phyloP scores from a whole-genome alignment of 1,140 invertebrate genomes.

The Aethina tumida region DNA sequence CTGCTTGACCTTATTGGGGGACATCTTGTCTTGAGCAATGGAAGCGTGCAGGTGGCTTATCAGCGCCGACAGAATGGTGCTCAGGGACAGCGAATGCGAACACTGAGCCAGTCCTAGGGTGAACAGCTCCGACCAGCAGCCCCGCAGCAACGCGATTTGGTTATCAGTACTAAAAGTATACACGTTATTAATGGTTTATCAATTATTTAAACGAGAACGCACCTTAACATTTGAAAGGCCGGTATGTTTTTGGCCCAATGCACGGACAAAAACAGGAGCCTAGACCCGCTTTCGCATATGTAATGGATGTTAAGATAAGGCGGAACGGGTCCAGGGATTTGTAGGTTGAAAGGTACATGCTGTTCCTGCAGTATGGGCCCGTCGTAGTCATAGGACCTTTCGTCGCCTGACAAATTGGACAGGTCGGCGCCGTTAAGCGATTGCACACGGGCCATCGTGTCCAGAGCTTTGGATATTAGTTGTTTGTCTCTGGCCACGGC shows the following conservation, averaged over 20 bases:
- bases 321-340: slow-evolving; percentile 71
- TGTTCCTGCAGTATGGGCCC: slow-evolving; percentile 58
- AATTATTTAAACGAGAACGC: slow-evolving; percentile 15
- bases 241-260: slow-evolving; percentile 80
- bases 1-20: slow-evolving; percentile 59
- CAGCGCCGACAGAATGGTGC: slow-evolving; percentile 74
- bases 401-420: slow-evolving; percentile 16
- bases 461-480: slow-evolving; percentile 63
- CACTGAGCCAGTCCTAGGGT: slow-evolving; percentile 86
- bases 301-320: slow-evolving; percentile 78
- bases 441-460: slow-evolving; percentile 56
- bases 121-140: slow-evolving; percentile 90
- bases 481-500: slow-evolving; percentile 55
- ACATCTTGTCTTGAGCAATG: slow-evolving; percentile 62
- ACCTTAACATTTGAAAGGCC: slow-evolving; percentile 72
- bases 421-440: slow-evolving; percentile 30
- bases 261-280: slow-evolving; percentile 78
- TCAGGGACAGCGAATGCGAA: slow-evolving; percentile 65
- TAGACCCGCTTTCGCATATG: slow-evolving; percentile 84
- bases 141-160: slow-evolving; percentile 72
- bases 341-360: slow-evolving; percentile 66
- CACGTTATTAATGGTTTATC: not conserved
- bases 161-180: slow-evolving; percentile 59
- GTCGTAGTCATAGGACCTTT: slow-evolving; percentile 35
- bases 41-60: slow-evolving; percentile 57